These are phyloP conservation scores for Melanotaenia nigrans DNA, from an alignment of 2,797 vertebrate species.

Conservation along the genomic window DNA sequence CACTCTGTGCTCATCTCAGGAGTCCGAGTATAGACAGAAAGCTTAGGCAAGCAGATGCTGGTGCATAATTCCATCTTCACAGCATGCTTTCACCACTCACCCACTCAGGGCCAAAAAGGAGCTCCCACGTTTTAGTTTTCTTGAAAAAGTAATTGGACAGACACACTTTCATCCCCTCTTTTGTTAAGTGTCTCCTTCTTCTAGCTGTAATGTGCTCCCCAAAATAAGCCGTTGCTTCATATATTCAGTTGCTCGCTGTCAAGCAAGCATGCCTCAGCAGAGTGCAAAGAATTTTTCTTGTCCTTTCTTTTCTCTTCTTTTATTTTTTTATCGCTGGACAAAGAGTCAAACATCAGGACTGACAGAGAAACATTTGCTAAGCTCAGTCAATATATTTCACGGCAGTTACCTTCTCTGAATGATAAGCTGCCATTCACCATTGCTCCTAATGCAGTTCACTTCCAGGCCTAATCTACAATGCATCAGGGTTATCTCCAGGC, in stretches of 20 bases:
- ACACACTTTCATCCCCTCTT: slow-evolving; percentile 62
- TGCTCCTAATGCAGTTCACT: slow-evolving; percentile 56
- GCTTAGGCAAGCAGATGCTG: slow-evolving; percentile 56
- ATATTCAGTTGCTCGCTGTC: slow-evolving; percentile 21
- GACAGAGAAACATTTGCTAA: slow-evolving; percentile 44
- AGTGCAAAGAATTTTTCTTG: slow-evolving; percentile 11
- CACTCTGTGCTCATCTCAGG: slow-evolving; percentile 41
- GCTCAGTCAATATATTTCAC: slow-evolving; percentile 54
- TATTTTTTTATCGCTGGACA: slow-evolving; percentile 30
- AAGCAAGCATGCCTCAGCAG: slow-evolving; percentile 16
- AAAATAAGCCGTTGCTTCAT: neutral
- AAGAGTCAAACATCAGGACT: slow-evolving; percentile 22
- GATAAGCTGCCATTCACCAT: slow-evolving; percentile 62
- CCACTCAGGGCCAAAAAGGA: slow-evolving; percentile 60
- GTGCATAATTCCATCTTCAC: slow-evolving; percentile 65
- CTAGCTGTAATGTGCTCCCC: neutral
- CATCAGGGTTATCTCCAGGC: slow-evolving; percentile 78
- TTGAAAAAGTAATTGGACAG: slow-evolving; percentile 45
- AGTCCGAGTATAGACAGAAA: slow-evolving; percentile 55
- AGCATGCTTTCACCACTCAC: slow-evolving; percentile 53
- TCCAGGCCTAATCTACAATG: slow-evolving; percentile 73
- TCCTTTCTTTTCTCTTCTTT: neutral
- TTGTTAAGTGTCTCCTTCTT: slow-evolving; percentile 52
- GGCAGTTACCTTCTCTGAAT: slow-evolving; percentile 55
- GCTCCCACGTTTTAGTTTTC: slow-evolving; percentile 52